A percentile compares a stretch with the other conserved stretches of the same genome.
Conservation (phyloP, 2,797 vertebrate species). For the Enteromius afrohamiltoni region DNA sequence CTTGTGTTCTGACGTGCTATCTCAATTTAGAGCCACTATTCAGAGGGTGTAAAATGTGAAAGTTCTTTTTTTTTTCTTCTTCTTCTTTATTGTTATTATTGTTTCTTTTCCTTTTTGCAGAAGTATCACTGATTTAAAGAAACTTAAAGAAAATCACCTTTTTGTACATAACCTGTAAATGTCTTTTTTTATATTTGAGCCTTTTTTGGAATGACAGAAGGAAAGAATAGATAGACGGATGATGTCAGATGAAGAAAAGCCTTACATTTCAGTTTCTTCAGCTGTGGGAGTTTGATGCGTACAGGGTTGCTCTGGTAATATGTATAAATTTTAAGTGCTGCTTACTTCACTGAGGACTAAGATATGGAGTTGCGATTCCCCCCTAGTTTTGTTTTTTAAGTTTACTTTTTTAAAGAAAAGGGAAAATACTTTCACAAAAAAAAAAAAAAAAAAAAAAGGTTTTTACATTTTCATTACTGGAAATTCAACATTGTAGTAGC, state of each 20-base stretch:
- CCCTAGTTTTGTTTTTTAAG: constrained; percentile 74
- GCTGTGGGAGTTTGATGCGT: constrained; percentile 92
- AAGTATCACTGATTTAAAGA: constrained; percentile 71
- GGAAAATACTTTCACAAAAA: constrained; percentile 87
- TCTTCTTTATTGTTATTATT: constrained; percentile 63
- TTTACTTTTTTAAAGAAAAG: constrained; percentile 95
- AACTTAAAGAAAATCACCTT: constrained; percentile 73
- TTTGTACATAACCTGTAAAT: constrained; percentile 99
- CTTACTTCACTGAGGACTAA: constrained; percentile 97
- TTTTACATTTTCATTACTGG: constrained; percentile 98
- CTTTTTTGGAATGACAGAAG: constrained; percentile 84
- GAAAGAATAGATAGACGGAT: constrained; percentile 77
- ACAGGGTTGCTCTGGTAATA: constrained; percentile 99
- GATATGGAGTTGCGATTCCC: constrained; percentile 92
- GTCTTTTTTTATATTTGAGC: constrained; percentile 98
- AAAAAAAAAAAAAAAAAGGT: constrained; percentile 78
- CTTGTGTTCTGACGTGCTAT: constrained; percentile 79
- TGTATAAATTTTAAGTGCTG: constrained; percentile 97
- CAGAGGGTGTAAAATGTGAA: constrained; percentile 97
- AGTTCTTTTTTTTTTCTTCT: constrained; percentile 62
- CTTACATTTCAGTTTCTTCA: constrained; percentile 99
- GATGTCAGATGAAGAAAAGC: constrained; percentile 98
- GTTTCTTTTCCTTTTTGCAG: constrained; percentile 71
- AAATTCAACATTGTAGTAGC: constrained; percentile 92
- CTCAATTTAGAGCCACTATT: constrained; percentile 94